phyloP scores from a whole-genome alignment of 2,113 vertebrate species.

The Oncorhynchus mykiss region DNA sequence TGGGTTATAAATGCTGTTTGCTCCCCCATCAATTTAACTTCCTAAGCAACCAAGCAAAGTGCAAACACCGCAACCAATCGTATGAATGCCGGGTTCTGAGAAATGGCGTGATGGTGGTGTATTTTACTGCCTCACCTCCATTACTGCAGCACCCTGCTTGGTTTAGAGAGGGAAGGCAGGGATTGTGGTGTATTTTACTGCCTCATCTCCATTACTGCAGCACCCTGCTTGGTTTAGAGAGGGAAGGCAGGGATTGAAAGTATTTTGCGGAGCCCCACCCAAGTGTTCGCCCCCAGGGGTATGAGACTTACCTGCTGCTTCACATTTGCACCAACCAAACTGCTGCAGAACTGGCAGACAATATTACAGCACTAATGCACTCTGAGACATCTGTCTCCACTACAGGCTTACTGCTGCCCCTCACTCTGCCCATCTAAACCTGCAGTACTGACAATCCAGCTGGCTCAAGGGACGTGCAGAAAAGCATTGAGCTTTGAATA shows the following conservation, averaged over 20 bases:
- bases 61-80: background rate
- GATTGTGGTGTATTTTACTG: no score
- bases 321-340: constrained; percentile 11
- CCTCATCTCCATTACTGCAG: no score
- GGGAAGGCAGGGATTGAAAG: constrained; percentile 22
- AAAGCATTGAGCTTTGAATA: constrained; percentile 31
- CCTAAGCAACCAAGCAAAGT: background rate
- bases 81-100: background rate
- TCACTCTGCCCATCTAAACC: constrained; percentile 31
- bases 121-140: no score
- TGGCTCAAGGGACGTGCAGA: constrained; percentile 22
- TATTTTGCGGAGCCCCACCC: constrained; percentile 38
- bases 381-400: constrained; percentile 30
- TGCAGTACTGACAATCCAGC: constrained; percentile 39
- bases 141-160: no score
- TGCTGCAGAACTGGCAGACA: constrained; percentile 6
- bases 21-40: background rate
- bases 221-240: no score
- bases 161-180: no score
- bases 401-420: constrained; percentile 39
- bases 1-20: background rate
- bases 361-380: constrained; percentile 38
- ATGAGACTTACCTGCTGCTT: constrained; percentile 5
- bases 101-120: background rate
- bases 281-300: constrained; percentile 18